Conservation (phyloP, 2,797 vertebrate species). For the Oreochromis mossambicus region DNA sequence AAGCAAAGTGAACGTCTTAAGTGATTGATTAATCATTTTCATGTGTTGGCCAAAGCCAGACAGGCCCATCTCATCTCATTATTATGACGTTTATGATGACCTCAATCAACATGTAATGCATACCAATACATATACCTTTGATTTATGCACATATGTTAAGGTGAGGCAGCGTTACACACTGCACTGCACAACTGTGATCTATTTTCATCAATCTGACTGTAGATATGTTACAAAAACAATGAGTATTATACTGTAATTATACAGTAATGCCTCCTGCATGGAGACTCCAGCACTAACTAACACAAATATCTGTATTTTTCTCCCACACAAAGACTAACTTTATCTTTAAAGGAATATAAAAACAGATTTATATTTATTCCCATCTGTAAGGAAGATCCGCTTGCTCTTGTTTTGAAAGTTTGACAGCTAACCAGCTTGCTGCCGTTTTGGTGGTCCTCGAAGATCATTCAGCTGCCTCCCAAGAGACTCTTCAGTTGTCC, state of each 20-base stretch:
- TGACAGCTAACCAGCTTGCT: neutral
- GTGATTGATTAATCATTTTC: neutral
- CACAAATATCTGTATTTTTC: neutral
- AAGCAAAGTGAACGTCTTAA: neutral
- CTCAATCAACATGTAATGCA: neutral
- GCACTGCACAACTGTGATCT: neutral
- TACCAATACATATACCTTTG: neutral
- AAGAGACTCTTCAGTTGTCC: neutral
- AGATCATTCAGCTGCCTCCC: neutral
- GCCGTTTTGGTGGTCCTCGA: neutral
- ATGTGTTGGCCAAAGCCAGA: neutral
- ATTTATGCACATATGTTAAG: rapidly evolving
- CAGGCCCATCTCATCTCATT: neutral
- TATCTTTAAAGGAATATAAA: neutral
- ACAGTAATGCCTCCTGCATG: rapidly evolving
- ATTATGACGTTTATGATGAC: neutral
- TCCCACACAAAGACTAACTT: neutral
- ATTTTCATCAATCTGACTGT: neutral
- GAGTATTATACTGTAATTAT: neutral
- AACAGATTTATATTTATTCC: neutral
- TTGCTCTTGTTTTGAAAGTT: neutral
- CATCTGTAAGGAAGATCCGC: rapidly evolving
- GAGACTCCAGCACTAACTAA: neutral
- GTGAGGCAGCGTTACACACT: neutral
- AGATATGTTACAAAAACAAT: neutral